Percentiles rank a stretch among this genome's conserved stretches.
phyloP scores from a whole-genome alignment of 2,888 invertebrate species.

The Therioaphis trifolii region DNA sequence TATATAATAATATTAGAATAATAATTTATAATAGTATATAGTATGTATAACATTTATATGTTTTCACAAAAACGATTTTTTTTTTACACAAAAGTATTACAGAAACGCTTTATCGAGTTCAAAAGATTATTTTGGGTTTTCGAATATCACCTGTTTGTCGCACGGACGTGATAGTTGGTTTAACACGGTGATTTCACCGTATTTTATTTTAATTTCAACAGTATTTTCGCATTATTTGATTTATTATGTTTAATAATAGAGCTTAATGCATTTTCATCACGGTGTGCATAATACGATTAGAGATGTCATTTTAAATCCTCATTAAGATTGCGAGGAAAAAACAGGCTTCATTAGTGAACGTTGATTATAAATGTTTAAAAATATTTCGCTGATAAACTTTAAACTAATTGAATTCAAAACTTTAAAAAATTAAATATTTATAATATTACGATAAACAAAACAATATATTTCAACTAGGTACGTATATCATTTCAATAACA shows the following conservation, averaged over 20 bases:
- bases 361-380: not conserved
- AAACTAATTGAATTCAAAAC: too few species aligned
- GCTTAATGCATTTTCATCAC: not conserved
- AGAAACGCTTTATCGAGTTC: not conserved
- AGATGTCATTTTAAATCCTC: slow-evolving; percentile 22
- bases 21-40: too few species aligned
- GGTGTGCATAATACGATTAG: not conserved
- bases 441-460: too few species aligned
- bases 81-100: too few species aligned
- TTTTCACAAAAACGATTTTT: too few species aligned
- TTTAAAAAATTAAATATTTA: too few species aligned
- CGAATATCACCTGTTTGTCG: not conserved
- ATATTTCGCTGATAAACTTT: too few species aligned
- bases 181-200: not conserved
- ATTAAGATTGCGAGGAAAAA: not conserved
- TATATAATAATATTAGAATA: too few species aligned
- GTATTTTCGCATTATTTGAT: not conserved
- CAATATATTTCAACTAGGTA: too few species aligned
- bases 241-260: not conserved
- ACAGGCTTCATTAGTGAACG: not conserved
- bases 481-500: too few species aligned
- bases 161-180: not conserved
- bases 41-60: too few species aligned
- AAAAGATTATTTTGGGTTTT: too few species aligned
- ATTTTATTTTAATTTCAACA: slow-evolving; percentile 14